These are phyloP conservation scores for Hanleya hanleyi DNA, from an alignment of 2,888 invertebrate species.

Conservation along the genomic window DNA sequence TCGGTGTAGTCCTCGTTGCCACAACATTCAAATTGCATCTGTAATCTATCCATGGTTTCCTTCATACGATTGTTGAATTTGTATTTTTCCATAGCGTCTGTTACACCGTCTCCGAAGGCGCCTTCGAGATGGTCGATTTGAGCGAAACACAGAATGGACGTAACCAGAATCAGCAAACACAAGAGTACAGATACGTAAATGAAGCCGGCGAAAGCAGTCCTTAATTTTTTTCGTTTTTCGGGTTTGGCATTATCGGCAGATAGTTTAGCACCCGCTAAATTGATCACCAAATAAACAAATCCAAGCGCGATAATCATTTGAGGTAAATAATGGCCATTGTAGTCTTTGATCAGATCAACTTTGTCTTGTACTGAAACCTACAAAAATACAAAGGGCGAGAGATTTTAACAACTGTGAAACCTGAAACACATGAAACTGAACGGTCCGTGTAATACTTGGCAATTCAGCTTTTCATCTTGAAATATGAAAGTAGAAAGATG, in stretches of 20 bases:
- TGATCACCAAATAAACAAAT: conserved; percentile 38
- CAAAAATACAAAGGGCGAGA: neutral
- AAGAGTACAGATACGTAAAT: neutral
- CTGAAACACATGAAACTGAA: too few relatives aligned
- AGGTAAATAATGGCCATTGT: conserved; percentile 46
- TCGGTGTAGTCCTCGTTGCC: conserved; percentile 41
- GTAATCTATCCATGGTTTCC: conserved; percentile 36
- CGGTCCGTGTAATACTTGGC: too few relatives aligned
- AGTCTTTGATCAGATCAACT: conserved; percentile 48
- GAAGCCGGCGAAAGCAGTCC: neutral
- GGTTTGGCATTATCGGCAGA: conserved; percentile 33
- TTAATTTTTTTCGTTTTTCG: conserved; percentile 33
- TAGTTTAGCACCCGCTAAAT: conserved; percentile 40
- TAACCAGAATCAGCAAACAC: neutral
- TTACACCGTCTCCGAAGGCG: conserved; percentile 21
- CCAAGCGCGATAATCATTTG: conserved; percentile 46
- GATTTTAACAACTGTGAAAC: too few relatives aligned
- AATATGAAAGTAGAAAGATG: too few relatives aligned
- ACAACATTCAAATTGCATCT: conserved; percentile 42
- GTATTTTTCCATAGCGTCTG: conserved; percentile 34
- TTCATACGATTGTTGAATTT: conserved; percentile 28
- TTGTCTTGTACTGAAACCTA: conserved; percentile 45
- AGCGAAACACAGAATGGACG: conserved; percentile 1
- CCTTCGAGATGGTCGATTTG: conserved; percentile 10
- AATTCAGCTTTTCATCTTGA: too few relatives aligned